These are phyloP conservation scores for Micrastur ruficollis DNA, from an alignment of 2,797 vertebrate genomes.

Conservation along the genomic window DNA sequence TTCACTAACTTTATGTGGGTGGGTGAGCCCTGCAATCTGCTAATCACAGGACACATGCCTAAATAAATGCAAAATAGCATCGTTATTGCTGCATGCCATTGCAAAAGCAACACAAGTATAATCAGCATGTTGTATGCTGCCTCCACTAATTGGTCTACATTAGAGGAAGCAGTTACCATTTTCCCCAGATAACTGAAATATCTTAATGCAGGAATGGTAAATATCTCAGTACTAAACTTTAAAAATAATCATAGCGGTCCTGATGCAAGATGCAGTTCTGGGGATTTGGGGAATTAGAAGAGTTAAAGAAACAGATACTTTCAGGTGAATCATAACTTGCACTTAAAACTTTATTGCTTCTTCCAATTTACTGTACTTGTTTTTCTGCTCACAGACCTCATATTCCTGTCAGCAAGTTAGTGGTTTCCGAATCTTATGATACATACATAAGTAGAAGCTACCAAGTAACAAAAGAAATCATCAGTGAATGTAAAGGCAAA, in stretches of 20 bases:
- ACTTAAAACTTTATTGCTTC: not conserved
- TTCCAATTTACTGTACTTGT: not conserved
- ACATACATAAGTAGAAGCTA: conserved; percentile 95
- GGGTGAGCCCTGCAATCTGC: not conserved
- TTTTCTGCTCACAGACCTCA: conserved; percentile 87
- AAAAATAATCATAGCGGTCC: not conserved
- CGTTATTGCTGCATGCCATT: rapidly evolving
- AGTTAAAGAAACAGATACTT: not conserved
- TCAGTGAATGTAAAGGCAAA: conserved; percentile 90
- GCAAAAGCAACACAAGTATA: not conserved
- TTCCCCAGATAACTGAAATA: not conserved
- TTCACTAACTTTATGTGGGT: not conserved
- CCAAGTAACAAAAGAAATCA: conserved; percentile 95
- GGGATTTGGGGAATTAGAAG: not conserved
- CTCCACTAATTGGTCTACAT: not conserved
- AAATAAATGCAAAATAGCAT: not conserved
- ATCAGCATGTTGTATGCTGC: rapidly evolving
- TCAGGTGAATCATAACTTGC: not conserved
- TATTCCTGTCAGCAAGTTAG: conserved; percentile 90
- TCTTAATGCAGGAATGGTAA: not conserved
- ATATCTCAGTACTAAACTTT: not conserved
- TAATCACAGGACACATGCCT: not conserved
- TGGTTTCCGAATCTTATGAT: conserved; percentile 92
- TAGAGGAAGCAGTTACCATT: not conserved
- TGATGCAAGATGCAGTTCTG: not conserved